These are phyloP conservation scores for Tribolium madens DNA, from an alignment of 1,140 invertebrate species.

Conservation along the genomic window DNA sequence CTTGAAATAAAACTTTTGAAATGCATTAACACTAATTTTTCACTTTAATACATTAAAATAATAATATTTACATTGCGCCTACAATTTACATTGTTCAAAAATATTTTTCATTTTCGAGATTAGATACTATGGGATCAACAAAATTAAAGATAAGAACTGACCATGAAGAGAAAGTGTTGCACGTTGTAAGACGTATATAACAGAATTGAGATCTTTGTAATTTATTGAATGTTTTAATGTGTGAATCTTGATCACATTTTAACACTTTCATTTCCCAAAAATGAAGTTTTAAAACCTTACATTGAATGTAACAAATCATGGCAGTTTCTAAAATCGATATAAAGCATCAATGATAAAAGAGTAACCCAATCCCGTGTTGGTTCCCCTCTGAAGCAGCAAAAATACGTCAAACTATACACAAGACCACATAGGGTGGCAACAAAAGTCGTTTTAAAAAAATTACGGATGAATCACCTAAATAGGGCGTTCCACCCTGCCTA, in stretches of 20 bases:
- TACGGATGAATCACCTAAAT: conserved; percentile 21
- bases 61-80: background rate
- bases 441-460: conserved; percentile 33
- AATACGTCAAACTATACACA: conserved; percentile 15
- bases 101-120: background rate
- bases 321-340: background rate
- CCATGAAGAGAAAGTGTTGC: background rate
- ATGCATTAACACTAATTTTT: too few relatives aligned
- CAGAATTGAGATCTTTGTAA: background rate
- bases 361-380: conserved; percentile 7
- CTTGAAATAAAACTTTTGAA: too few relatives aligned
- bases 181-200: background rate
- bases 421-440: conserved; percentile 25
- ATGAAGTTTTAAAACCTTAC: too few relatives aligned
- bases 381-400: conserved; percentile 10
- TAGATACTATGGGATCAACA: background rate
- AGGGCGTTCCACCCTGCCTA: conserved; percentile 36
- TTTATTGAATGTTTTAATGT: too few relatives aligned
- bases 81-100: background rate
- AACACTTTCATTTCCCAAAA: too few relatives aligned
- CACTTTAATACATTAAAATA: background rate
- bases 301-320: background rate
- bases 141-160: background rate
- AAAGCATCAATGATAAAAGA: background rate
- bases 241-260: too few relatives aligned